phyloP scores from a whole-genome alignment of 2,888 invertebrate species.

The Cylindroiulus punctatus region DNA sequence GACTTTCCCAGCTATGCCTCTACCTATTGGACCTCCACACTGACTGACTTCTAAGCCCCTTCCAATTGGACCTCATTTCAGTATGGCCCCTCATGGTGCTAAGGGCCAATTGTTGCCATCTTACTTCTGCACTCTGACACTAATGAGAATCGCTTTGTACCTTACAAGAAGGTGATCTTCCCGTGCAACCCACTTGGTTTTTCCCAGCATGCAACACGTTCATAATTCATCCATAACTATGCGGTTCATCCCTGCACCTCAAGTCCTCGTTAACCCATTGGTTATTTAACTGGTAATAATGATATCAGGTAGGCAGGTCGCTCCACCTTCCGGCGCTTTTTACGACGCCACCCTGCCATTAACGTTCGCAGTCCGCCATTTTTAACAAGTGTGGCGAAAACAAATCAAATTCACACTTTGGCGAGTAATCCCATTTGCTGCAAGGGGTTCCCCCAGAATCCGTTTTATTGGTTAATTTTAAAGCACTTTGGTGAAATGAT shows the following conservation, averaged over 20 bases:
- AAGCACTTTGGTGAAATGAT: conserved; percentile 30
- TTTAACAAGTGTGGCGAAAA: conserved; percentile 29
- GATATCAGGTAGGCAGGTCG: conserved; percentile 27
- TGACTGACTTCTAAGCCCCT: no score
- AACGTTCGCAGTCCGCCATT: background rate
- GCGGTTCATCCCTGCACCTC: background rate
- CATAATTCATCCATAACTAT: background rate
- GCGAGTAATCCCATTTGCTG: conserved; percentile 32
- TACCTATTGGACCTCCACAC: no score
- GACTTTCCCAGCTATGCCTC: no score
- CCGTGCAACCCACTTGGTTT: background rate
- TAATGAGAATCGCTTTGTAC: background rate
- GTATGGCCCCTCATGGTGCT: no score
- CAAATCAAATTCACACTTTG: conserved; percentile 35
- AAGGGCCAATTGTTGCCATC: no score
- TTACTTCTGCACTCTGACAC: no score
- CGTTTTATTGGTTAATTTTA: conserved; percentile 40
- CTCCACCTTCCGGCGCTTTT: conserved; percentile 26
- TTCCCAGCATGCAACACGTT: background rate
- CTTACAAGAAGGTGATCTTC: background rate
- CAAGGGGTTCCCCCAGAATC: conserved; percentile 8
- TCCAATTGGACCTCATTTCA: no score
- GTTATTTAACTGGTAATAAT: background rate
- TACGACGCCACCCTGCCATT: background rate
- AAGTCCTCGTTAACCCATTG: background rate